These are phyloP conservation scores for Brachyrhaphis roseni DNA, from an alignment of 2,797 vertebrate species.

Conservation along the genomic window DNA sequence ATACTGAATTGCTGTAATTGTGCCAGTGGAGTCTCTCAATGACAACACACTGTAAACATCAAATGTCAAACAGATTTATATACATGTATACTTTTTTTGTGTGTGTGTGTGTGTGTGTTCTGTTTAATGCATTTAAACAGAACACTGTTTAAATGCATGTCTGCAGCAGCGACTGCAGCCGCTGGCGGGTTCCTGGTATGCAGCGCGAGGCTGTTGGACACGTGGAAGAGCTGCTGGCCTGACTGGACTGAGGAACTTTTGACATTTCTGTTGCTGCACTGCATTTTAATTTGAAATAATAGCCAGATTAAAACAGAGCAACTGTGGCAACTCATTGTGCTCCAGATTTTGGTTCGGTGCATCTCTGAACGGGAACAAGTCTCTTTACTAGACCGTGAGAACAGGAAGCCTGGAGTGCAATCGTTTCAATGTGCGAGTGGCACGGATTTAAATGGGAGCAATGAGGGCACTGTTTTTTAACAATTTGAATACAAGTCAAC, in stretches of 20 bases:
- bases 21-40: background rate
- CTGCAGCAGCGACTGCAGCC: conserved; percentile 44
- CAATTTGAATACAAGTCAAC: background rate
- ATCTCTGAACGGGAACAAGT: conserved; percentile 12
- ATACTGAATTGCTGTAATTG: background rate
- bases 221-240: conserved; percentile 36
- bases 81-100: conserved; percentile 29
- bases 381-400: conserved; percentile 12
- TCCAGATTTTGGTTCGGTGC: conserved; percentile 29
- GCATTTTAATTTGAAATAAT: conserved; percentile 53
- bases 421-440: conserved; percentile 1
- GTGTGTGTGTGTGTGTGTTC: background rate
- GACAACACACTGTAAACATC: conserved; percentile 2
- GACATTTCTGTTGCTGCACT: conserved; percentile 55
- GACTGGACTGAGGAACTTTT: conserved; percentile 51
- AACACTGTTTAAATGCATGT: too few relatives aligned
- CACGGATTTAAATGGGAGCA: conserved; percentile 31
- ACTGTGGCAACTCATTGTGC: conserved; percentile 1
- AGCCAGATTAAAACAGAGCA: conserved; percentile 24
- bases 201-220: conserved; percentile 37
- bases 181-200: conserved; percentile 36
- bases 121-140: conserved; percentile 16
- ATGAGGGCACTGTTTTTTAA: conserved; percentile 15
- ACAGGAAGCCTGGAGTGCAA: conserved; percentile 23
- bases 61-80: conserved; percentile 30